phyloP scores from a whole-genome alignment of 2,113 vertebrate species.

The Pangasianodon hypophthalmus region DNA sequence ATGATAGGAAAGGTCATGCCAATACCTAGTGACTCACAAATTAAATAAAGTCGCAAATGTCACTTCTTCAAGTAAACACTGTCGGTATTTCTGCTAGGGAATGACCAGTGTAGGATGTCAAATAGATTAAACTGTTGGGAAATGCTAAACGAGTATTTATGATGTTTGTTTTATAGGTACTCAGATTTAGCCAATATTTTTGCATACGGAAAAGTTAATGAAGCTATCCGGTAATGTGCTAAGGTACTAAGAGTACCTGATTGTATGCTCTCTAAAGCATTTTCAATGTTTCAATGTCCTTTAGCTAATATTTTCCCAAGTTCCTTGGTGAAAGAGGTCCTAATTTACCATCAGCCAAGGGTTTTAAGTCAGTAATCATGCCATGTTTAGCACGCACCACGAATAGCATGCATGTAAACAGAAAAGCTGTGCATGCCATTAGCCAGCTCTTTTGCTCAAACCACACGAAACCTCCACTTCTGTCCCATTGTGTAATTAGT shows the following conservation, averaged over 20 bases:
- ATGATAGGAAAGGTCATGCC: slow-evolving; percentile 71
- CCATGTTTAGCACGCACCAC: too few relatives aligned
- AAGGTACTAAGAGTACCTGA: neutral
- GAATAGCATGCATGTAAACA: neutral
- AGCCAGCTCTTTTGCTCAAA: neutral
- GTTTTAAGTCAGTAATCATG: neutral
- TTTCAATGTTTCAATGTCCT: neutral
- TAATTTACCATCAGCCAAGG: neutral
- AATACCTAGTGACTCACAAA: slow-evolving; percentile 70
- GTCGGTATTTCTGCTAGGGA: slow-evolving; percentile 55
- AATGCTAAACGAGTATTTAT: neutral
- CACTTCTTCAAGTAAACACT: slow-evolving; percentile 71
- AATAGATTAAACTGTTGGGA: too few relatives aligned
- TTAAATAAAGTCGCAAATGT: slow-evolving; percentile 77
- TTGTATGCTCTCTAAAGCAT: neutral
- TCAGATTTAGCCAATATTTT: neutral
- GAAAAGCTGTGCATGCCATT: neutral
- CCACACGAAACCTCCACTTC: neutral
- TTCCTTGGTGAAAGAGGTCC: neutral
- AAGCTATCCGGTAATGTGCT: neutral
- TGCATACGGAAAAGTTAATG: neutral
- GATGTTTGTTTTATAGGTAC: neutral
- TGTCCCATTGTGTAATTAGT: neutral
- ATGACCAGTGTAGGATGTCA: neutral
- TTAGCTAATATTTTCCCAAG: neutral